Evolutionary conservation across 2,797 vertebrate genomes (phyloP).

Genomic region (Pseudopleuronectes americanus): DNA sequence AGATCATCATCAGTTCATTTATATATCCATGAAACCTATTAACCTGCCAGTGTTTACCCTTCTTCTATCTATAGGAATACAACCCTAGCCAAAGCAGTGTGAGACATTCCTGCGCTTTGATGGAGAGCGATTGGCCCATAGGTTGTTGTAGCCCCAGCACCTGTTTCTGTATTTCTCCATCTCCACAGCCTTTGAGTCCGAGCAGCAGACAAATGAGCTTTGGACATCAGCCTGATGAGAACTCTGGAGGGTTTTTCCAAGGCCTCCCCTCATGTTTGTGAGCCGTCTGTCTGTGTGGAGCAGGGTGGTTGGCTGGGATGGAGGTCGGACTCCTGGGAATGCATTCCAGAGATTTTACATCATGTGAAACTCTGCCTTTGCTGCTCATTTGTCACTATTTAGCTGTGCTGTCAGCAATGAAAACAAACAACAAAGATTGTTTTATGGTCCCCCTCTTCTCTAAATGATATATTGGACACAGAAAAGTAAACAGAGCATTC

Average conservation of each 20-base stretch:
- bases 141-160: conserved; percentile 19
- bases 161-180: conserved; percentile 48
- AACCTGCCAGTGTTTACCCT: background rate
- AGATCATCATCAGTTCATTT: background rate
- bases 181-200: conserved; percentile 18
- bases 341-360: conserved; percentile 79
- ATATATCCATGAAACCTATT: background rate
- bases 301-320: conserved; percentile 36
- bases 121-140: background rate
- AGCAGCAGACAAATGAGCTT: conserved; percentile 34
- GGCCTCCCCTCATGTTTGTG: conserved; percentile 46
- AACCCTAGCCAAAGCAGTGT: background rate
- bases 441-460: conserved; percentile 6
- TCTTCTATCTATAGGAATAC: background rate
- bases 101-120: conserved; percentile 30
- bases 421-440: conserved; percentile 48
- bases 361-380: conserved; percentile 77
- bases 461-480: background rate
- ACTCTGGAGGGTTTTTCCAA: conserved; percentile 44
- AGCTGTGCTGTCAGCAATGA: conserved; percentile 48
- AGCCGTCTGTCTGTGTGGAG: conserved; percentile 45
- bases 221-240: conserved; percentile 17
- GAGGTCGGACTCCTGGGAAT: conserved; percentile 64
- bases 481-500: too few species aligned
- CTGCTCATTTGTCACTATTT: conserved; percentile 56